Evolutionary conservation across 2,888 invertebrate species (phyloP).

Genomic region (Malthinus flaveolus): DNA sequence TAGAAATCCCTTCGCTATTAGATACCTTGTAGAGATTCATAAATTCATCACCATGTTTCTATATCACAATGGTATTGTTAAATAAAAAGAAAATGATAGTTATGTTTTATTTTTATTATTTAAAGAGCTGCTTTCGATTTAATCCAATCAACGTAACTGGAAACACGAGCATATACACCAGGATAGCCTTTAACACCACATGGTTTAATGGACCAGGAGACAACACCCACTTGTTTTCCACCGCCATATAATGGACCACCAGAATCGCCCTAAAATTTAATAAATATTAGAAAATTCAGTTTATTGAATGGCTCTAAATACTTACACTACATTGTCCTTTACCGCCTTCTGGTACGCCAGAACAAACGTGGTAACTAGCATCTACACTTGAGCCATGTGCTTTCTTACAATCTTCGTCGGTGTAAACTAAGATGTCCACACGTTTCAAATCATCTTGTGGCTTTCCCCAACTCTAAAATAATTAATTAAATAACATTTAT

Average conservation of each 20-base stretch:
- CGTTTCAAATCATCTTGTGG: slow-evolving; percentile 48
- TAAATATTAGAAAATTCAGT: background rate
- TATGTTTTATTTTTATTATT: too few species aligned
- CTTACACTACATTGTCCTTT: slow-evolving; percentile 45
- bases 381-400: slow-evolving; percentile 1
- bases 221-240: slow-evolving; percentile 30
- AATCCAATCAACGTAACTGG: slow-evolving; percentile 2
- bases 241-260: slow-evolving; percentile 33
- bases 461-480: slow-evolving; percentile 47
- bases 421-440: slow-evolving; percentile 48
- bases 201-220: slow-evolving; percentile 47
- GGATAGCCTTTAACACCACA: slow-evolving; percentile 53
- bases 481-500: background rate
- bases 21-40: too few species aligned
- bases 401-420: slow-evolving; percentile 34
- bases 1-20: too few species aligned
- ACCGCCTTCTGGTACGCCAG: slow-evolving; percentile 46
- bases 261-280: background rate
- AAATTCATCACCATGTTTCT: too few species aligned
- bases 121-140: too few species aligned
- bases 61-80: too few species aligned
- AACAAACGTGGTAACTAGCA: slow-evolving; percentile 44
- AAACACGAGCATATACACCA: slow-evolving; percentile 40
- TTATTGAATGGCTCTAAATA: background rate
- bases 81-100: too few species aligned